Percentiles rank a stretch among this genome's conserved stretches.
These are phyloP conservation scores for Glaucidium brasilianum DNA, from an alignment of 2,113 vertebrate genomes.

Conservation along the genomic window DNA sequence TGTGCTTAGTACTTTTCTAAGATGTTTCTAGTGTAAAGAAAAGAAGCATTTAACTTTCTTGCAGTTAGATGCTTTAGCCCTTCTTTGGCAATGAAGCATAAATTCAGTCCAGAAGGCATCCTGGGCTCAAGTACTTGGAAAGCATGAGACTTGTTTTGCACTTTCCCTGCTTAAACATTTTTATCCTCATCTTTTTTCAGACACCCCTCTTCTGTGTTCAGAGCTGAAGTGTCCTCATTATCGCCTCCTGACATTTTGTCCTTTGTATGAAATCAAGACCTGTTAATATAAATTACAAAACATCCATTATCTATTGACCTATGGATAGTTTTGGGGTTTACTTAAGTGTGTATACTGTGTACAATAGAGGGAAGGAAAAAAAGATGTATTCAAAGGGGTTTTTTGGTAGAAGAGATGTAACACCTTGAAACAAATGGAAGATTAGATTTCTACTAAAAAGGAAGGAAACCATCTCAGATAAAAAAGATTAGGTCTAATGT, in stretches of 20 bases:
- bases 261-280: background rate
- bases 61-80: background rate
- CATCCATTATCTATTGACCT: background rate
- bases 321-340: background rate
- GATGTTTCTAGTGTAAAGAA: background rate
- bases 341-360: background rate
- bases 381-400: background rate
- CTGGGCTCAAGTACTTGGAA: background rate
- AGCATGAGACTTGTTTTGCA: background rate
- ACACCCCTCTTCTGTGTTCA: rapidly evolving
- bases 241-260: background rate
- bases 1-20: background rate
- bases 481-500: background rate
- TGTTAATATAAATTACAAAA: background rate
- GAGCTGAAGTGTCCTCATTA: background rate
- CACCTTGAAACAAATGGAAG: background rate
- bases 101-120: background rate
- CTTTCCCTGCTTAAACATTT: background rate
- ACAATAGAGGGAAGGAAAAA: background rate
- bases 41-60: background rate
- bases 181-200: background rate
- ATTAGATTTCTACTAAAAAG: background rate
- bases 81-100: background rate
- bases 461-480: background rate
- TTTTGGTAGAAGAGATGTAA: background rate